Conservation (phyloP, 2,113 vertebrate genomes). For the Raja brachyura region DNA sequence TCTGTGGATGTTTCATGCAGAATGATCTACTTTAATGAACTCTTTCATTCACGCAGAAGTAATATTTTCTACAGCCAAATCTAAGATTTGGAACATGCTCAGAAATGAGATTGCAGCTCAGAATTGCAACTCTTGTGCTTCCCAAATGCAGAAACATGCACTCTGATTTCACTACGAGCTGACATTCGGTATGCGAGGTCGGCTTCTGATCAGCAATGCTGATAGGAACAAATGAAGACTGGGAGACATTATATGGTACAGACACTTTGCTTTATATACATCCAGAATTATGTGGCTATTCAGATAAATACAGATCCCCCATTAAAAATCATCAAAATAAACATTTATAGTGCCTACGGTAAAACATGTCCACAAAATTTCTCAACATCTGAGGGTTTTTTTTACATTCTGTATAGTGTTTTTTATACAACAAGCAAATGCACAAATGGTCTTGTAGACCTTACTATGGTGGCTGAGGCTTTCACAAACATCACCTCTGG, state of each 20-base stretch:
- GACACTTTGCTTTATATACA: conserved; percentile 32
- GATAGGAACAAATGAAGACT: conserved; percentile 21
- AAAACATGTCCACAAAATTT: conserved; percentile 35
- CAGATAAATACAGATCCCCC: conserved; percentile 37
- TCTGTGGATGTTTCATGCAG: not conserved
- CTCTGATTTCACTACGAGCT: not conserved
- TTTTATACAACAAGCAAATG: conserved; percentile 23
- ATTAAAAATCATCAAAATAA: conserved; percentile 36
- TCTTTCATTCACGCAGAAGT: not conserved
- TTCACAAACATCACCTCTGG: conserved; percentile 6
- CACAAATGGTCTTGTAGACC: conserved; percentile 23
- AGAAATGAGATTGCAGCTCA: not conserved
- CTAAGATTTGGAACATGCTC: not conserved
- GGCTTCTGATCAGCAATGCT: not conserved
- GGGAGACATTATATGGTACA: conserved; percentile 2
- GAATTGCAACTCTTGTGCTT: not conserved
- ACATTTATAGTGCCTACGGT: conserved; percentile 34
- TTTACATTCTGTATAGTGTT: conserved; percentile 28
- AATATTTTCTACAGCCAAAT: not conserved
- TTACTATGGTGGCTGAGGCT: not conserved
- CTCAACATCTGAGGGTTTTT: conserved; percentile 18
- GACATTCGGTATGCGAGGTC: not conserved
- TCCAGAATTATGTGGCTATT: conserved; percentile 26
- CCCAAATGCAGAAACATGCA: not conserved
- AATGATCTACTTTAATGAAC: not conserved